phyloP scores from a whole-genome alignment of 2,797 vertebrate species.

The Notamacropus eugenii region DNA sequence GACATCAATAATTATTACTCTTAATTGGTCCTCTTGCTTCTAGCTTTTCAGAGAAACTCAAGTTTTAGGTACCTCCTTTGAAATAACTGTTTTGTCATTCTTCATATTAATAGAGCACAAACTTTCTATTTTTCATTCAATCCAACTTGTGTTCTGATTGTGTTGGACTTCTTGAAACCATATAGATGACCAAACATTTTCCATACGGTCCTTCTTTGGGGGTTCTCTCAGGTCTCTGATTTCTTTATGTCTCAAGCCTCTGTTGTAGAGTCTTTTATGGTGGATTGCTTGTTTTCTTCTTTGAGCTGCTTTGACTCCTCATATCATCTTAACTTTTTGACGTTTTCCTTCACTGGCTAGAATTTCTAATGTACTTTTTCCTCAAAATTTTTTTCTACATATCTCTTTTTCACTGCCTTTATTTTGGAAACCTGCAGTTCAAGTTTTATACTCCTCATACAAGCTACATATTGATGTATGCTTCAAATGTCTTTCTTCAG shows the following conservation, averaged over 20 bases:
- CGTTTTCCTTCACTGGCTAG: neutral
- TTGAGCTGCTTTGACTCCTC: neutral
- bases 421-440: neutral
- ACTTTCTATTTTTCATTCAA: neutral
- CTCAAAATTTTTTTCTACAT: neutral
- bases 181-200: neutral
- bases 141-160: neutral
- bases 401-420: neutral
- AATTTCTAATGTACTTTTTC: neutral
- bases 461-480: neutral
- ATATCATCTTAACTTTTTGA: neutral
- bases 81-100: neutral
- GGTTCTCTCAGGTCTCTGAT: neutral
- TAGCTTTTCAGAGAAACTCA: neutral
- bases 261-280: neutral
- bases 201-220: neutral
- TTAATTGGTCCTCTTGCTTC: neutral
- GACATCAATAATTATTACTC: neutral
- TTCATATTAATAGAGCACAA: neutral
- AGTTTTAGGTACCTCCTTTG: neutral
- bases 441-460: neutral
- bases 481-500: neutral
- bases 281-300: neutral
- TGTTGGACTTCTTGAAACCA: neutral
- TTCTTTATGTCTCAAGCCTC: neutral